Conservation (phyloP, 2,113 vertebrate species). For the Pseudonaja textilis region DNA sequence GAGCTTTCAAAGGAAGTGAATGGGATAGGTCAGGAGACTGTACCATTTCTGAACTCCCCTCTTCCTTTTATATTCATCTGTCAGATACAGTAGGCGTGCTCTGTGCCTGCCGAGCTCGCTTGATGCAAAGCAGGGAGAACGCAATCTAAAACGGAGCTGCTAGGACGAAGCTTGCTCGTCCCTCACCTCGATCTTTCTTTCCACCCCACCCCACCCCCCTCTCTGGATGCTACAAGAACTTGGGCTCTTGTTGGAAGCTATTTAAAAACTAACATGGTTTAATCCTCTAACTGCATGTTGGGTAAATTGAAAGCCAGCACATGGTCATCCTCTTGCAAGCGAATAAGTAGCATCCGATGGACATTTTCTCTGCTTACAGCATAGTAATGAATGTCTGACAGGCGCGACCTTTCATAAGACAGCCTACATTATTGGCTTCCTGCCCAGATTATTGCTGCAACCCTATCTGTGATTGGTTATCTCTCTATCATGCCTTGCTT, state of each 20-base stretch:
- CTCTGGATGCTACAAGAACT: slow-evolving; percentile 49
- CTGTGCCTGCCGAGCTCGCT: slow-evolving; percentile 51
- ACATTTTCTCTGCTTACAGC: slow-evolving; percentile 71
- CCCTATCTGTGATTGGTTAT: slow-evolving; percentile 73
- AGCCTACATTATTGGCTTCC: slow-evolving; percentile 74
- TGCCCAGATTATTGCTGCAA: slow-evolving; percentile 77
- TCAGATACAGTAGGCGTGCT: slow-evolving; percentile 57
- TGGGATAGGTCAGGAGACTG: slow-evolving; percentile 71
- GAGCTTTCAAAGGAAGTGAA: slow-evolving; percentile 69
- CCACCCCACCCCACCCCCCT: background rate
- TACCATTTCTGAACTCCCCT: slow-evolving; percentile 71
- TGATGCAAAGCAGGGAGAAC: slow-evolving; percentile 40
- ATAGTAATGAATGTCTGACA: slow-evolving; percentile 71
- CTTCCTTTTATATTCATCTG: slow-evolving; percentile 65
- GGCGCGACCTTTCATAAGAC: slow-evolving; percentile 78
- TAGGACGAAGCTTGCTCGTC: slow-evolving; percentile 49
- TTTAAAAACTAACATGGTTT: slow-evolving; percentile 69
- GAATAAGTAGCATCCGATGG: slow-evolving; percentile 73
- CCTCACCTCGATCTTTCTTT: background rate
- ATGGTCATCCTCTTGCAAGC: slow-evolving; percentile 67
- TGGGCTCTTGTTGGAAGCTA: slow-evolving; percentile 49
- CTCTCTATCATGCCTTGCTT: slow-evolving; percentile 70
- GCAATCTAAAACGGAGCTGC: slow-evolving; percentile 58
- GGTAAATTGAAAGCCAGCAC: slow-evolving; percentile 68
- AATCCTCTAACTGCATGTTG: slow-evolving; percentile 76